Evolutionary conservation across 2,888 invertebrate genomes (phyloP), one percentile per base, ranked within the genome.

Genomic region (Silvanus unidentatus): DNA sequence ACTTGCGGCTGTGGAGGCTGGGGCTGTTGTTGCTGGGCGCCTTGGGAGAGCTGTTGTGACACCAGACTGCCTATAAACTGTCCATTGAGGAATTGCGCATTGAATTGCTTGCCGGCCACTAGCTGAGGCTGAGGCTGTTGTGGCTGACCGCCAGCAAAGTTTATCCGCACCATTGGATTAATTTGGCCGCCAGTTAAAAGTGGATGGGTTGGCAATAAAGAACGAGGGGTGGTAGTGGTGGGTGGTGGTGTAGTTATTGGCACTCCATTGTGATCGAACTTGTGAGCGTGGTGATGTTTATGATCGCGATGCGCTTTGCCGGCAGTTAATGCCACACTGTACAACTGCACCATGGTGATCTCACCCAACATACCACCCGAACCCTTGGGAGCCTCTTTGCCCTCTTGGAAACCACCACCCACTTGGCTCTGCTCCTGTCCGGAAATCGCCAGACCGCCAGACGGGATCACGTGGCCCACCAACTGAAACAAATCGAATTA

Each of bases 221-320:
- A 71, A 54, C 76, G 73, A 22, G 78, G 77, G 0, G 79, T 75
- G 1, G 75, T 71, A 1, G 75, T 75, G 1, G 79, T 74, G 35
- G 81, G 78, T 1, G 81, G 75, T 6, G 81, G 71, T 2, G 80
- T 75, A 8, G 79, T 79, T 10, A 82, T 68, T 11, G 78, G 77
- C 11, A 74, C 75, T 1, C 86, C 87, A 51, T 86, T 82, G 63
- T 86, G 86, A 59, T 81, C 84, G 62, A 83, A 86, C 59, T 85
- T 85, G 65, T 88, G 88, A 0, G 81, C 88, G 69, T 90, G 89
- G 64, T 90, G 90, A 63, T 90, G 90, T 63, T 89, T 90, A 70
- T 90, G 89, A 62, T 89, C 88, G 53, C 82, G 84, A 71, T 90
- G 89, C 0, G 89, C 89, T 69, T 90, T 90, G 0, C 90, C 90